These are phyloP conservation scores for Invenusta paracnida DNA, from an alignment of 2,888 invertebrate species.

Conservation along the genomic window DNA sequence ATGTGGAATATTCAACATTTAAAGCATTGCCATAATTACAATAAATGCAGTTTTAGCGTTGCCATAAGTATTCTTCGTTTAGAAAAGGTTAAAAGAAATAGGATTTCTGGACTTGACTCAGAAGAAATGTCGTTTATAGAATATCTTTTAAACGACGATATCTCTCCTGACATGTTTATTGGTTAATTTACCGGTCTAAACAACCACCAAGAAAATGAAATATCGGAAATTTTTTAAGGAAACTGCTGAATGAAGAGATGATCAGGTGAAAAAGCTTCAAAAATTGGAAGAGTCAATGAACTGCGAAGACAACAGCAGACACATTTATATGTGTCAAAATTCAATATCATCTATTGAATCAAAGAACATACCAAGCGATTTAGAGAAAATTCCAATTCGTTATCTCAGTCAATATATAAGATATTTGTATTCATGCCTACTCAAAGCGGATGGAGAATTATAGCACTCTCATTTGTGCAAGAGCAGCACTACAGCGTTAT, in stretches of 20 bases:
- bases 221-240: neutral
- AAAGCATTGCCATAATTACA: neutral
- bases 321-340: neutral
- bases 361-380: neutral
- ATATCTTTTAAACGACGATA: too few relatives aligned
- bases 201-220: neutral
- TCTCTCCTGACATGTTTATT: too few relatives aligned
- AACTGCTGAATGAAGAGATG: neutral
- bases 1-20: neutral
- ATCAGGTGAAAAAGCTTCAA: neutral
- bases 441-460: neutral
- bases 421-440: neutral
- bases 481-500: neutral
- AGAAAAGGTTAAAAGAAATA: too few relatives aligned
- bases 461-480: neutral
- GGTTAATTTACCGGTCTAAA: too few relatives aligned
- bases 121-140: too few relatives aligned
- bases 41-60: neutral
- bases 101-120: too few relatives aligned
- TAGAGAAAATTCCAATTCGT: neutral
- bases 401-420: neutral
- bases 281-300: neutral
- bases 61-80: too few relatives aligned
- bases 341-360: neutral
- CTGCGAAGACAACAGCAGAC: neutral